A percentile compares a stretch with the other conserved stretches of the same genome.
Conservation (phyloP, 2,888 invertebrate species). For the Sphecodes monilicornis region DNA sequence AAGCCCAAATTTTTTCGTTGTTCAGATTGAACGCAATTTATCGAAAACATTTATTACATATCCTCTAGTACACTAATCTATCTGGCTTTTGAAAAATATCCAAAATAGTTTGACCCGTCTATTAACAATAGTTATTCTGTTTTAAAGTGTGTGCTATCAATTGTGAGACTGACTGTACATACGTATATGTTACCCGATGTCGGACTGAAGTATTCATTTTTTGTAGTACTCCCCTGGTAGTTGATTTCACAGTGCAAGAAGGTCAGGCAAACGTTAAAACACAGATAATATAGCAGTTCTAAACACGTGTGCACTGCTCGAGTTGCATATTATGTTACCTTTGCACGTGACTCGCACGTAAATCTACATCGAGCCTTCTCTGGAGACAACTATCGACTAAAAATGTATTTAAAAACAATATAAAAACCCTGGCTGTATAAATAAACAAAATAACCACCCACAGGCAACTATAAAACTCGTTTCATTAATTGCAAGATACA, state of each 20-base stretch:
- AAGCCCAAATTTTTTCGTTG: no score
- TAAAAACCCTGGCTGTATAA: not conserved
- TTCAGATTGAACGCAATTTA: no score
- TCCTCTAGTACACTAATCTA: no score
- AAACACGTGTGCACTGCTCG: not conserved
- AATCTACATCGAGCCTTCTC: conserved; percentile 9
- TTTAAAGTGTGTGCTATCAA: not conserved
- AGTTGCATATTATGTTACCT: conserved; percentile 7
- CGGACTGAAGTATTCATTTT: not conserved
- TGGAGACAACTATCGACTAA: not conserved
- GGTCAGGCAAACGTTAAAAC: not conserved
- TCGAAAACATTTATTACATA: no score
- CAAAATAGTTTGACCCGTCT: no score
- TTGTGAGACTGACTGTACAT: not conserved
- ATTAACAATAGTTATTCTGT: no score
- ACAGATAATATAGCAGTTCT: not conserved
- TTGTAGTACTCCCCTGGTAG: not conserved
- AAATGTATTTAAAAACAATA: not conserved
- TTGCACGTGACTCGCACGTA: conserved; percentile 3
- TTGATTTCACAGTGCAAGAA: not conserved
- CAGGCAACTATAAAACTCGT: no score
- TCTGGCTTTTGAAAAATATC: no score
- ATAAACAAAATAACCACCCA: not conserved
- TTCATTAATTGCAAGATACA: no score
- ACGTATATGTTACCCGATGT: not conserved